phyloP scores from a whole-genome alignment of 1,140 invertebrate genomes.

The Bombus haemorrhoidalis region DNA sequence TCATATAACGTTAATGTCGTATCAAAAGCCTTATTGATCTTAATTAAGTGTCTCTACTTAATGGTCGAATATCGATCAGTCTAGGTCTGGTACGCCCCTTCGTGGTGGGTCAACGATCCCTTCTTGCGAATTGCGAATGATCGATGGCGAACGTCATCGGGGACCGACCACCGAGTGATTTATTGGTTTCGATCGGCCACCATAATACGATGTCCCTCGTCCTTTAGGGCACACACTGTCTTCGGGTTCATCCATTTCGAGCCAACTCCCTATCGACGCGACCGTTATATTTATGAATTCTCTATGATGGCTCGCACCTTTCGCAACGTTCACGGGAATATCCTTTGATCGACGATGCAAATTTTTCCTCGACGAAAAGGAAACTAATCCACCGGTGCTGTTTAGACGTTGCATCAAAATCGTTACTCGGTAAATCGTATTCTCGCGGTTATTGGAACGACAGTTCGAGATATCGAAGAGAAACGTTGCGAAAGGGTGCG shows the following conservation, averaged over 20 bases:
- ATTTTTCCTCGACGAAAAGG: not conserved
- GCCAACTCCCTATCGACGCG: not conserved
- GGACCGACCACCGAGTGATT: slow-evolving; percentile 54
- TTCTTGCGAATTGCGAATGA: slow-evolving; percentile 58
- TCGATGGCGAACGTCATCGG: slow-evolving; percentile 63
- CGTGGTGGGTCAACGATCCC: slow-evolving; percentile 59
- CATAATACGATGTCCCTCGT: slow-evolving; percentile 32
- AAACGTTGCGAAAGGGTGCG: slow-evolving; percentile 19
- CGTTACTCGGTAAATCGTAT: not conserved
- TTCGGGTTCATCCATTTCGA: slow-evolving; percentile 34
- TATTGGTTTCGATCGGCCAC: slow-evolving; percentile 54
- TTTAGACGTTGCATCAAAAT: not conserved
- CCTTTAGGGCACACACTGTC: slow-evolving; percentile 34
- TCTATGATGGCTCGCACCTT: not conserved
- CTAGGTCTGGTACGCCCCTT: not conserved
- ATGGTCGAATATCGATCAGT: slow-evolving; percentile 57
- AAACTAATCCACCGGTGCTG: too few relatives aligned
- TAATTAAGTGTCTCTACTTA: slow-evolving; percentile 65
- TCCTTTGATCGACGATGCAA: slow-evolving; percentile 11
- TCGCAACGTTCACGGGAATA: too few relatives aligned
- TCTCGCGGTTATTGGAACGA: not conserved
- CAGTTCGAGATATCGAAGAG: not conserved
- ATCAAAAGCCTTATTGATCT: slow-evolving; percentile 54
- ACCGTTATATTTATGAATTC: slow-evolving; percentile 36
- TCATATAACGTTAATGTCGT: slow-evolving; percentile 31